These are phyloP conservation scores for Ochropleura plecta DNA, from an alignment of 2,888 invertebrate species.

Conservation along the genomic window DNA sequence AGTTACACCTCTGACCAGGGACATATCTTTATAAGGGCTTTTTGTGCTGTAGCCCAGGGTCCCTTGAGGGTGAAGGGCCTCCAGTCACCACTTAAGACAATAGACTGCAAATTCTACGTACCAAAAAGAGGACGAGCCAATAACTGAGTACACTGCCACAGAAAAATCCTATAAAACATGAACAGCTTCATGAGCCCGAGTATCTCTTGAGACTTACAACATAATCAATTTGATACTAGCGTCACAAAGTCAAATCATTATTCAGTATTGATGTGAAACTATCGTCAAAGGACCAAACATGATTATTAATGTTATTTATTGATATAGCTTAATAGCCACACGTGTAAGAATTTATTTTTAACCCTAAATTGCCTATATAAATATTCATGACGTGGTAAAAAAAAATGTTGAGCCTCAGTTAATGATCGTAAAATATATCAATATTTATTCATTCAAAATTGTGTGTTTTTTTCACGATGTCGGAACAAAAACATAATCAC, in stretches of 20 bases:
- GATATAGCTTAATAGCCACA: background rate
- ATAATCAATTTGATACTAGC: background rate
- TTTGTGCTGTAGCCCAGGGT: too few relatives aligned
- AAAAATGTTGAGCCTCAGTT: background rate
- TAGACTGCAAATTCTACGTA: background rate
- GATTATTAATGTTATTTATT: conserved; percentile 11
- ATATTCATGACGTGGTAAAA: conserved; percentile 22
- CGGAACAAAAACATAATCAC: conserved; percentile 33
- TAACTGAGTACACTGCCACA: background rate
- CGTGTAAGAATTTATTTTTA: conserved; percentile 4
- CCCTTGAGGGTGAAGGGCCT: too few relatives aligned
- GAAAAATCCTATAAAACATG: background rate
- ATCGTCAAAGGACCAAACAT: background rate
- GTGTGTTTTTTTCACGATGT: conserved; percentile 1
- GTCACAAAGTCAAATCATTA: background rate
- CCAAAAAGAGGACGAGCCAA: background rate
- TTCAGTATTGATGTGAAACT: conserved; percentile 14
- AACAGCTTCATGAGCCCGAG: too few relatives aligned
- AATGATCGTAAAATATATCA: conserved; percentile 1
- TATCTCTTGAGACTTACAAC: background rate
- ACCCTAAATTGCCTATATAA: background rate
- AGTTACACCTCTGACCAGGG: too few relatives aligned
- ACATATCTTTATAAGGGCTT: too few relatives aligned
- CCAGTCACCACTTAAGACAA: too few relatives aligned
- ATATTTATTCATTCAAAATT: conserved; percentile 26